Evolutionary conservation across 2,888 invertebrate species (phyloP), one percentile per base, ranked within the genome.

Genomic region (Phaonia tiefii): DNA sequence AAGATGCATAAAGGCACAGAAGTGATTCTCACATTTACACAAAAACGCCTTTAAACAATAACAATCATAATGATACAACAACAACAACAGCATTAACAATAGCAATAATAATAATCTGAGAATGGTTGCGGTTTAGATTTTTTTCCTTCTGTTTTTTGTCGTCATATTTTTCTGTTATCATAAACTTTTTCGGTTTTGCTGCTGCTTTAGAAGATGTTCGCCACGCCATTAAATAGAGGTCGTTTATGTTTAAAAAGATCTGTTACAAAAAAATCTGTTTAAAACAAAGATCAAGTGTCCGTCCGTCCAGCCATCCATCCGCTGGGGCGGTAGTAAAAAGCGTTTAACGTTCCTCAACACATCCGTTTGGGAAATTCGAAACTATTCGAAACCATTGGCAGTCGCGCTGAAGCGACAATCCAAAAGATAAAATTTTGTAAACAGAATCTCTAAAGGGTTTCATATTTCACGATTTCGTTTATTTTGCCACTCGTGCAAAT

Each of bases 91-190:
- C n/a, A n/a, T n/a, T n/a, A n/a, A n/a, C 20, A 60, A 67, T 20
- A 70, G 67, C 46, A 56, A 26, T 46, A 60, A 39, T 66, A 75
- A 71, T 71, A 81, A 81, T 81, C 75, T 78, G 81, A 78, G 75
- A 78, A 75, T 72, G 54, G 72, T 81, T 78, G 78, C 81, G 81
- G 78, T 75, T 78, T 63, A 39, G 42, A 13, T 26, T 4, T 51
- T 37, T 60, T 60, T 60, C 11, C 17, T 11, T 5, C 31, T 15
- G 4, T 58, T 25, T 58, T n/a, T 31, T 15, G 20, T 56, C 13
- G 26, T 58, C 8, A 31, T 17, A 4, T 13, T 22, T 20, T 31
- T 15, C 31, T 20, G 10, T 42, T 63, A 37, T 42, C 42, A 63
- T 63, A 63, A 63, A 20, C 17, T 63, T 63, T 42, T 10, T 63